Percentiles rank a stretch among this genome's conserved stretches.
phyloP scores from a whole-genome alignment of 2,797 vertebrate species.

The Nasua narica region DNA sequence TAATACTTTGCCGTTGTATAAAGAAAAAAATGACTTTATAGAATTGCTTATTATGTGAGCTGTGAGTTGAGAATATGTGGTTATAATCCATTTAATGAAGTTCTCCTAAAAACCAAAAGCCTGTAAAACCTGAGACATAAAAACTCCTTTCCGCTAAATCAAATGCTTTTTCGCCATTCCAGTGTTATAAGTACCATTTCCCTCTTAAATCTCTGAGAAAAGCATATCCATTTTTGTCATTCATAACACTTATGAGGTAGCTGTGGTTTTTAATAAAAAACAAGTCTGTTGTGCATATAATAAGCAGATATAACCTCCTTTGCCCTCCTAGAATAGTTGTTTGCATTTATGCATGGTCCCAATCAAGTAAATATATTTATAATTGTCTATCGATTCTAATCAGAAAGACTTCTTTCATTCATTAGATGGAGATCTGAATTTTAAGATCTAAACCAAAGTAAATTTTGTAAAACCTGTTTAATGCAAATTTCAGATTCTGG shows the following conservation, averaged over 20 bases:
- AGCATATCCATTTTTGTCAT: constrained; percentile 52
- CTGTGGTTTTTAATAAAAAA: constrained; percentile 60
- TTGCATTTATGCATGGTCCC: constrained; percentile 42
- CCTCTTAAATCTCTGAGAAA: constrained; percentile 47
- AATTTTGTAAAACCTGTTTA: background rate
- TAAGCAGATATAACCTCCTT: constrained; percentile 16
- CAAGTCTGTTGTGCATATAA: constrained; percentile 36
- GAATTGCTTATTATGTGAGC: constrained; percentile 44
- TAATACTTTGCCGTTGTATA: background rate
- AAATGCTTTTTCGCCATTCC: constrained; percentile 59
- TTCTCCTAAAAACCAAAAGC: constrained; percentile 71
- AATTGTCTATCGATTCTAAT: constrained; percentile 40
- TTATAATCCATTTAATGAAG: constrained; percentile 74
- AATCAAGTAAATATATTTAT: constrained; percentile 18
- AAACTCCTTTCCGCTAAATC: constrained; percentile 68
- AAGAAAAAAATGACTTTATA: constrained; percentile 48
- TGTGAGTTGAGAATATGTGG: constrained; percentile 54
- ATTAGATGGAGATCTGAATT: constrained; percentile 29
- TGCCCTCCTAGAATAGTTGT: background rate
- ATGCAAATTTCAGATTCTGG: constrained; percentile 30
- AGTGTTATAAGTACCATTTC: constrained; percentile 28
- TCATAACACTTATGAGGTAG: constrained; percentile 49
- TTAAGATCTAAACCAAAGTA: constrained; percentile 53
- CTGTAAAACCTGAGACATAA: constrained; percentile 64
- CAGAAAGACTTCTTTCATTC: constrained; percentile 25